Evolutionary conservation across 2,113 vertebrate genomes (phyloP), one percentile per base, ranked within the genome.

Genomic region (Myotis yumanensis): DNA sequence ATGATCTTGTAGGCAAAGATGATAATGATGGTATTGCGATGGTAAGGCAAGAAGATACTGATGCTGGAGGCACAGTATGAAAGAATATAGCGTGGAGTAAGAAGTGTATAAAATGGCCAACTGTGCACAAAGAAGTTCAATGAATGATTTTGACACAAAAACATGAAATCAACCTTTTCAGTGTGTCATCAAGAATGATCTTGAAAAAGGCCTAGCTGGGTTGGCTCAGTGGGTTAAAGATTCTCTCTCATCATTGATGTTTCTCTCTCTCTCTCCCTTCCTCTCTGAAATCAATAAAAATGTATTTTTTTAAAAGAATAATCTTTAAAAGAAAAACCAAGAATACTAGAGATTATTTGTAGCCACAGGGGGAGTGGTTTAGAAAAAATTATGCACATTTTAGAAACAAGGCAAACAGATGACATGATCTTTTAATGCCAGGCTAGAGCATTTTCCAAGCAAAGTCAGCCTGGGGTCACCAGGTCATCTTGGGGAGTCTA

Each of bases 141-240:
- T 35, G 18, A 87, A 68, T 57, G 76, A 75, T 82, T 85, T 73
- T 91, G 75, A 81, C 57, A 82, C 40, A 52, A 85, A 90, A 59
- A 71, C 68, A 91, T 32, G 76, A 66, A 18, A 66, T 87, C 54
- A 73, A n/a, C 66, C 51, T 46, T 91, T 86, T 71, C 52, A 86
- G 17, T 66, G 9, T 91, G 37, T 75, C 48, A 81, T 79, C 73
- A 46, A 73, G 20, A 86, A 73, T 66, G n/a, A 80, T 80, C 43
- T 77, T 86, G 52, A 57, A 57, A 89, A 79, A 81, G 18, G 23
- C 71, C 37, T 43, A 40, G 23, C 71, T 16, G 22, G 40, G 43
- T 20, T 25, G 71, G 23, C 71, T 43, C 71, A 43, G 71, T 43
- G 23, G 37, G 22, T 57, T 57, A 57, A 57, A 9, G 54, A 57